Evolutionary conservation across 2,113 vertebrate genomes (phyloP), one percentile per base, ranked within the genome.

Genomic region (Dicerorhinus sumatrensis): DNA sequence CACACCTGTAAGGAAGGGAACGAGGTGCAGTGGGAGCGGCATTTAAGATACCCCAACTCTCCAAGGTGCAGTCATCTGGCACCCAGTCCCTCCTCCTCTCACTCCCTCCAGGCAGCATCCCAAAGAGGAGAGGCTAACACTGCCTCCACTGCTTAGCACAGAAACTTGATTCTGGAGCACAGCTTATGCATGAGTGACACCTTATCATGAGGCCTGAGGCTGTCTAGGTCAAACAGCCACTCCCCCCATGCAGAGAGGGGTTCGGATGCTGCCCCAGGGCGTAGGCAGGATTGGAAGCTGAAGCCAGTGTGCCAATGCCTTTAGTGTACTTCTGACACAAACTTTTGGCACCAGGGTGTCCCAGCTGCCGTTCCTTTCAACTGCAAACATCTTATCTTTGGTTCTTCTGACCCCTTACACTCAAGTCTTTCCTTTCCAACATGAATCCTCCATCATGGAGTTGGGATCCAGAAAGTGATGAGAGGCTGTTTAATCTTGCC

Each of bases 391-490:
- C 17, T 31, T 46, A 18, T 21, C 54, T 72, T 39, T 27, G 29
- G 27, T n/a, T 39, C 48, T 73, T 75, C 33, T 10, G 18, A 16
- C 70, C 46, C 36, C 65, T 29, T 0, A 79, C 65, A n/a, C 54
- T 72, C 27, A 17, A 33, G 17, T 62, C 76, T 42, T 54, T 29
- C 54, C 46, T 58, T 56, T 56, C 63, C 42, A 39, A 21, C 1
- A 7, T 14, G 12, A 54, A 33, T 18, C 18, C 20, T 48, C 63
- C 62, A 65, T 7, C 42, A 16, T 1, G 4, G 65, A 5, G 4
- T 21, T 2, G 14, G 46, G 33, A 48, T 67, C 46, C 65, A 16
- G 67, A 31, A 48, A 42, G 75, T 0, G 0, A 33, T 0, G 8
- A 65, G 46, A 80, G n/a, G 56, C 46, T 27, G 17, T 58, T 62